phyloP scores from a whole-genome alignment of 2,113 vertebrate genomes.

The Silurus meridionalis region DNA sequence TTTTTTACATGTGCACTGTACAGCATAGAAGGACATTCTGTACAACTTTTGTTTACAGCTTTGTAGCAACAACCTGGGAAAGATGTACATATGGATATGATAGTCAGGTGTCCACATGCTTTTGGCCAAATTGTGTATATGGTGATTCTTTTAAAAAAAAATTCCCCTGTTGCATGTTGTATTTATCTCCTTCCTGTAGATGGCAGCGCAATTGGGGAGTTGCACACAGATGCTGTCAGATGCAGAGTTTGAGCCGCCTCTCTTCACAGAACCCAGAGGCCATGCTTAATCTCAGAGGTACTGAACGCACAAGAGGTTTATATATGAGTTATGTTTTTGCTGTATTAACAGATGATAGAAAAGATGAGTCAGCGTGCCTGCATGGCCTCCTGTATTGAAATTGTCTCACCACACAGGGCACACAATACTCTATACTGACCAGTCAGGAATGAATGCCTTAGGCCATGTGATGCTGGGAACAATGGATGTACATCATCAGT shows the following conservation, averaged over 20 bases:
- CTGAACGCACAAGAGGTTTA: not conserved
- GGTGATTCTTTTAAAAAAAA: not conserved
- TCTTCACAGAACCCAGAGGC: slow-evolving; percentile 83
- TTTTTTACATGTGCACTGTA: not conserved
- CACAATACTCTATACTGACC: slow-evolving; percentile 87
- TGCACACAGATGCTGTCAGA: slow-evolving; percentile 85
- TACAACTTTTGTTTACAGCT: not conserved
- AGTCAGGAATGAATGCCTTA: slow-evolving; percentile 87
- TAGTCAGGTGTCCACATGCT: not conserved
- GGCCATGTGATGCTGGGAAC: slow-evolving; percentile 93
- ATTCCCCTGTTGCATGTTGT: not conserved
- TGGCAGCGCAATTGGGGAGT: slow-evolving; percentile 97
- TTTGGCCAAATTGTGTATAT: not conserved
- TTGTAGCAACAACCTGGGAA: not conserved
- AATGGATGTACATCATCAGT: slow-evolving; percentile 95
- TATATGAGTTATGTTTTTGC: not conserved
- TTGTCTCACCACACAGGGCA: slow-evolving; percentile 69
- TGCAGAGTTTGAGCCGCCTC: slow-evolving; percentile 89
- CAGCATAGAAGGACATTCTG: not conserved
- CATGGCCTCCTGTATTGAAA: slow-evolving; percentile 12
- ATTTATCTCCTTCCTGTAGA: slow-evolving; percentile 67
- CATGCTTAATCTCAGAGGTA: slow-evolving; percentile 84
- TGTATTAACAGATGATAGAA: not conserved
- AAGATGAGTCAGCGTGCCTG: not conserved
- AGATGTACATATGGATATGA: not conserved